phyloP scores from a whole-genome alignment of 2,113 vertebrate species.

The Cygnus buccinator region DNA sequence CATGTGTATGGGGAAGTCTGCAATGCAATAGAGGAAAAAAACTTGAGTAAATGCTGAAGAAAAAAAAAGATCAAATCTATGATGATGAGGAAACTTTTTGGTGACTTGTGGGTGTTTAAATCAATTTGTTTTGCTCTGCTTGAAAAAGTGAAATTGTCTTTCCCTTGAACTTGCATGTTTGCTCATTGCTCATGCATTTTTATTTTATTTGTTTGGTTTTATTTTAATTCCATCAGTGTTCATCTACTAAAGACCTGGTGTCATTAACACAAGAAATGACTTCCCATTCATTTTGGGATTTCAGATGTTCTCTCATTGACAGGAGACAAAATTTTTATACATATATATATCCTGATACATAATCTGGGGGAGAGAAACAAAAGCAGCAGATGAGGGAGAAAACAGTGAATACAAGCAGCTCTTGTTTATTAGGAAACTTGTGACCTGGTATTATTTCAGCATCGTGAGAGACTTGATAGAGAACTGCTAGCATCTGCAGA shows the following conservation, averaged over 20 bases:
- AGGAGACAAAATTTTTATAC: background rate
- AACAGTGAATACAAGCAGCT: conserved; percentile 28
- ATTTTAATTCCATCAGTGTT: background rate
- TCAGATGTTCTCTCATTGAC: background rate
- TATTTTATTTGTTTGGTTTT: background rate
- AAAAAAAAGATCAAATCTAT: background rate
- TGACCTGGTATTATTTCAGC: conserved; percentile 51
- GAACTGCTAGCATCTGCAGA: conserved; percentile 51
- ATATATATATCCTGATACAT: background rate
- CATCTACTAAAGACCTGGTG: background rate
- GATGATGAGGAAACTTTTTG: background rate
- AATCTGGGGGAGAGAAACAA: background rate
- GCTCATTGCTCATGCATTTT: background rate
- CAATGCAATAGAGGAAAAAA: background rate
- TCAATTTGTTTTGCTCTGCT: background rate
- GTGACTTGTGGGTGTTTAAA: background rate
- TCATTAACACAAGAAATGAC: background rate
- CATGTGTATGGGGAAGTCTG: background rate
- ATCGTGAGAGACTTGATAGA: background rate
- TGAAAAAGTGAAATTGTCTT: background rate
- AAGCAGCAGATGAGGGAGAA: background rate
- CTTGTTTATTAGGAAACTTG: conserved; percentile 49
- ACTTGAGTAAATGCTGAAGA: background rate
- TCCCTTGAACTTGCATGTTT: background rate
- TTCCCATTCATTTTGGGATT: background rate